phyloP scores from a whole-genome alignment of 2,113 vertebrate species.

The Albula goreensis region DNA sequence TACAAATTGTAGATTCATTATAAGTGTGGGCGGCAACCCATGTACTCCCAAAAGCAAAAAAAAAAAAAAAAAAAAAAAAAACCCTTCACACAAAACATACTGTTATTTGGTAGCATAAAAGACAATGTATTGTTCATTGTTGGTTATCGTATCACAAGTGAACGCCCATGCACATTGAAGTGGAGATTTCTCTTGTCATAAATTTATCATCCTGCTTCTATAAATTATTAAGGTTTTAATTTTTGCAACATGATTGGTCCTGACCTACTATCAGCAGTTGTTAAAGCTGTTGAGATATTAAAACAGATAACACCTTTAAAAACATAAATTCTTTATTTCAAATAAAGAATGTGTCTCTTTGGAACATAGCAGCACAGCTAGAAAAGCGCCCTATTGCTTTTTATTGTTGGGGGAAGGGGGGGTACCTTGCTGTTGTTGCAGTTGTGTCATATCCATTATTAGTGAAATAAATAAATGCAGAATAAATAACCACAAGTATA shows the following conservation, averaged over 20 bases:
- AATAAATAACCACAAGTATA: no score
- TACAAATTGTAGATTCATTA: slow-evolving; percentile 75
- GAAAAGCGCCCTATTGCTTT: neutral
- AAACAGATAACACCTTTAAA: neutral
- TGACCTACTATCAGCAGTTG: slow-evolving; percentile 49
- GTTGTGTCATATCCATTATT: no score
- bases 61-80: slow-evolving; percentile 63
- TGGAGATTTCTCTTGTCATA: slow-evolving; percentile 30
- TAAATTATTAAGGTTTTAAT: slow-evolving; percentile 48
- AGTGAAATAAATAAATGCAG: no score
- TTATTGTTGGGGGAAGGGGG: neutral
- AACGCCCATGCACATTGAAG: slow-evolving; percentile 36
- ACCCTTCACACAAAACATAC: slow-evolving; percentile 61
- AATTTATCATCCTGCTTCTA: slow-evolving; percentile 44
- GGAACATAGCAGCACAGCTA: neutral
- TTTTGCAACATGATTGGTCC: slow-evolving; percentile 45
- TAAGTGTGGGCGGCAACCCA: slow-evolving; percentile 70
- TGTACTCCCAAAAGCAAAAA: slow-evolving; percentile 71
- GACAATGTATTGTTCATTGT: slow-evolving; percentile 62
- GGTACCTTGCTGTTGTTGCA: no score
- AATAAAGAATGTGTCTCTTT: neutral
- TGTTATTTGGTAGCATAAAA: slow-evolving; percentile 71
- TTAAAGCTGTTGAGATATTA: slow-evolving; percentile 43
- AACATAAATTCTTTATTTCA: neutral
- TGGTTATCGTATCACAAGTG: slow-evolving; percentile 61